Percentiles rank a stretch among this genome's conserved stretches.
phyloP scores from a whole-genome alignment of 2,888 invertebrate species.

The Omphaloscelis lunosa region DNA sequence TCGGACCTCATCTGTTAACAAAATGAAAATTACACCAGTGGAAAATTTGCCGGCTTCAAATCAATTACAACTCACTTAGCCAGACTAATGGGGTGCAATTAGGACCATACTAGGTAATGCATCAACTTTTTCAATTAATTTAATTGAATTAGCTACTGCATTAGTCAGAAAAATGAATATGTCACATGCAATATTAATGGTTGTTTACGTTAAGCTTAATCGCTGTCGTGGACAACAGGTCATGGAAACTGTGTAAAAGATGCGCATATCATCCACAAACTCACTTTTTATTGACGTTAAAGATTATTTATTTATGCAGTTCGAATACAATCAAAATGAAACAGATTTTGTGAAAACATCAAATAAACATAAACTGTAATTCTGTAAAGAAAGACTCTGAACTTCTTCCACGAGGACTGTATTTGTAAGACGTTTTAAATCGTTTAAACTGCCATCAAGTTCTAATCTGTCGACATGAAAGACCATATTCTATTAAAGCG shows the following conservation, averaged over 20 bases:
- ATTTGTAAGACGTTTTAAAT: slow-evolving; percentile 13
- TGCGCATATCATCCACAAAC: neutral
- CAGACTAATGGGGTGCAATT: slow-evolving; percentile 35
- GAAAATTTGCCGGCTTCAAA: neutral
- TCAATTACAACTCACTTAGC: slow-evolving; percentile 8
- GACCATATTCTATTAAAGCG: slow-evolving; percentile 41
- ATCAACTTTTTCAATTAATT: slow-evolving; percentile 51
- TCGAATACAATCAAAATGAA: neutral
- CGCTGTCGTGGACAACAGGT: slow-evolving; percentile 6
- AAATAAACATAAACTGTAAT: neutral
- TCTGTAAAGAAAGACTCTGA: neutral
- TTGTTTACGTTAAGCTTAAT: slow-evolving; percentile 16
- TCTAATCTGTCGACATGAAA: slow-evolving; percentile 30
- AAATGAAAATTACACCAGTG: neutral
- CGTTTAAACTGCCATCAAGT: slow-evolving; percentile 11
- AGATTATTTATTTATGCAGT: slow-evolving; percentile 4
- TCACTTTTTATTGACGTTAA: slow-evolving; percentile 7
- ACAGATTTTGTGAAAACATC: no score
- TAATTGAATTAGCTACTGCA: slow-evolving; percentile 47
- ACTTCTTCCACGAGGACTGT: neutral
- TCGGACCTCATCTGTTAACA: neutral
- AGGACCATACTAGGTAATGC: slow-evolving; percentile 39
- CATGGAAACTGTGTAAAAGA: slow-evolving; percentile 22
- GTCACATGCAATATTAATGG: slow-evolving; percentile 36
- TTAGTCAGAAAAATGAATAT: slow-evolving; percentile 44